These are phyloP conservation scores for Zaprionus kolodkinae DNA, from an alignment of 1,140 invertebrate species.

Conservation along the genomic window DNA sequence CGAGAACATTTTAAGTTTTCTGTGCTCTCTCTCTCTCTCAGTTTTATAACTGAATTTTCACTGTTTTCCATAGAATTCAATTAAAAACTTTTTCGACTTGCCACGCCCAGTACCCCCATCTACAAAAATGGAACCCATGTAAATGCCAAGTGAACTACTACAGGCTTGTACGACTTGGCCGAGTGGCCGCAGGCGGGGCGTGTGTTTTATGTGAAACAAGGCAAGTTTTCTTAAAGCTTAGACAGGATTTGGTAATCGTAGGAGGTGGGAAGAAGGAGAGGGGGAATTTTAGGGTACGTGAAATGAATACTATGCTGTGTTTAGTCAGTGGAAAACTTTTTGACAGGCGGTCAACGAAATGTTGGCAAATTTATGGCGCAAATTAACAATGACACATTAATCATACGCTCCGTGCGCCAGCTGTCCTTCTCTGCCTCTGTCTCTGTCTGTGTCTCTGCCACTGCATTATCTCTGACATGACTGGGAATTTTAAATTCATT, in stretches of 20 bases:
- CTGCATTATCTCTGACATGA: constrained; percentile 51
- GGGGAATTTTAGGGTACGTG: constrained; percentile 14
- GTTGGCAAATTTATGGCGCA: constrained; percentile 59
- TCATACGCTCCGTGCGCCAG: constrained; percentile 46
- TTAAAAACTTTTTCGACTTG: constrained; percentile 66
- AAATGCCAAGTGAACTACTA: constrained; percentile 41
- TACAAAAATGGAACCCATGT: constrained; percentile 33
- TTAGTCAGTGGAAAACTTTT: constrained; percentile 43
- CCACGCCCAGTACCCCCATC: constrained; percentile 5
- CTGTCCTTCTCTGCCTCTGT: constrained; percentile 1
- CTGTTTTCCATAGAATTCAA: constrained; percentile 73
- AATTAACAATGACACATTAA: constrained; percentile 72
- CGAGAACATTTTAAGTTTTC: constrained; percentile 63
- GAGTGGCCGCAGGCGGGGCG: constrained; percentile 28
- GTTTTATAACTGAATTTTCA: constrained; percentile 66
- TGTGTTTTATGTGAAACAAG: constrained; percentile 12
- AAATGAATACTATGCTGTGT: constrained; percentile 52
- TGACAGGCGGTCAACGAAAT: constrained; percentile 65
- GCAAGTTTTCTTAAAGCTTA: constrained; percentile 1
- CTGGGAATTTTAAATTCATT: constrained; percentile 59
- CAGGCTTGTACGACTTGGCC: constrained; percentile 47
- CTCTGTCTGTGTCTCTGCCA: neutral
- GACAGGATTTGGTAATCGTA: constrained; percentile 2
- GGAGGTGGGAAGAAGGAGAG: neutral
- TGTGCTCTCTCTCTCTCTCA: neutral